phyloP scores from a whole-genome alignment of 1,140 invertebrate species.

The Drosophila bipectinata region DNA sequence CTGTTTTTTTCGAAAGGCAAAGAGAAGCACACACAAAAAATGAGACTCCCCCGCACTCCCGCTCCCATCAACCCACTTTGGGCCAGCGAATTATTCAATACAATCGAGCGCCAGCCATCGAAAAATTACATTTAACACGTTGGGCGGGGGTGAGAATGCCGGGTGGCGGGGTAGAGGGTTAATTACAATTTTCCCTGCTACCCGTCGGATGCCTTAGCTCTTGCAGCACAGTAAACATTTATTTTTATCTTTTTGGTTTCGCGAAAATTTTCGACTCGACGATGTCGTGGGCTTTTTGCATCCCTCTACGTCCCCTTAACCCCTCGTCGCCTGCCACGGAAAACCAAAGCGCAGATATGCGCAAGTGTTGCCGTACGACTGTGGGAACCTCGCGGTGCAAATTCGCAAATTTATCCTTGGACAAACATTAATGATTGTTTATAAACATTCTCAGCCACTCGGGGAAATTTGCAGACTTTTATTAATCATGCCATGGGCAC shows the following conservation, averaged over 20 bases:
- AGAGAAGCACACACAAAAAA: conserved; percentile 59
- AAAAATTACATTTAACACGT: conserved; percentile 48
- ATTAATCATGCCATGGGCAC: conserved; percentile 34
- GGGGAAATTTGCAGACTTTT: conserved; percentile 34
- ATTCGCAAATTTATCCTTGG: conserved; percentile 11
- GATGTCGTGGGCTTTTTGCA: conserved; percentile 76
- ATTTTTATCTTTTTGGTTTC: conserved; percentile 78
- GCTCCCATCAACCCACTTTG: conserved; percentile 8
- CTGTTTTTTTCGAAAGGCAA: conserved; percentile 49
- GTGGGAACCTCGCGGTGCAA: background rate
- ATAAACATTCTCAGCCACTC: conserved; percentile 47
- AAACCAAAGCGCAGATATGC: conserved; percentile 23
- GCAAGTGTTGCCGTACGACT: conserved; percentile 7
- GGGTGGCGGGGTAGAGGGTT: conserved; percentile 16
- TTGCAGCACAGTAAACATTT: conserved; percentile 73
- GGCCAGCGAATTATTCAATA: conserved; percentile 72
- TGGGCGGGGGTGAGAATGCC: background rate
- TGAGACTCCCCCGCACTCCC: conserved; percentile 26
- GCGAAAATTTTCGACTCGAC: conserved; percentile 81
- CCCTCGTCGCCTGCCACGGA: conserved; percentile 13
- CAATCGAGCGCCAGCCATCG: conserved; percentile 56
- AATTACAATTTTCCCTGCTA: conserved; percentile 46
- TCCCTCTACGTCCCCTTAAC: conserved; percentile 30
- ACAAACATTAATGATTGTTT: conserved; percentile 31
- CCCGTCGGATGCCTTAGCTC: conserved; percentile 23